phyloP scores from a whole-genome alignment of 2,888 invertebrate species.

The Congeria kusceri region DNA sequence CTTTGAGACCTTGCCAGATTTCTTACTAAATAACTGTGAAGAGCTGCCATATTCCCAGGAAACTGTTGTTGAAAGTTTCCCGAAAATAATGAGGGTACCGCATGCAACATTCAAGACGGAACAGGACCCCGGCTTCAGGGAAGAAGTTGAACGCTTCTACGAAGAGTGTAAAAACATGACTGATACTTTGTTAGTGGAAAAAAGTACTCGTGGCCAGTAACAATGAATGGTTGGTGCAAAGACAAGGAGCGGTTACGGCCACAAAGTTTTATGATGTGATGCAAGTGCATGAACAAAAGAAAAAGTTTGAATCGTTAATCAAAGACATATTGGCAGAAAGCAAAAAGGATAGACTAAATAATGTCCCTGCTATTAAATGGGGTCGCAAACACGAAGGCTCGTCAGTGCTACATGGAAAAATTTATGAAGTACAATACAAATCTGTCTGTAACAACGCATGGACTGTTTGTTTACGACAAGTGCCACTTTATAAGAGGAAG shows the following conservation, averaged over 20 bases:
- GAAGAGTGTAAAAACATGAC: no score
- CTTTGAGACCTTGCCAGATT: no score
- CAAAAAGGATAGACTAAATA: neutral
- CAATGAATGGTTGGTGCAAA: neutral
- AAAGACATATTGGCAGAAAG: neutral
- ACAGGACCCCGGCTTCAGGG: no score
- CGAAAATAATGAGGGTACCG: no score
- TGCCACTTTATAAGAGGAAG: neutral
- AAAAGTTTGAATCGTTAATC: neutral
- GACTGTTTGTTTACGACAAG: slow-evolving; percentile 2
- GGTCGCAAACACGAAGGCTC: slow-evolving; percentile 4
- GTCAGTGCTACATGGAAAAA: neutral
- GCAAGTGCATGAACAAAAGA: neutral
- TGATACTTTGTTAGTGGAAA: neutral
- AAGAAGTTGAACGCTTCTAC: no score
- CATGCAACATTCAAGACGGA: no score
- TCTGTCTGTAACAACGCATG: neutral
- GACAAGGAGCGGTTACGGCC: neutral
- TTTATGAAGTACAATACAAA: slow-evolving; percentile 1
- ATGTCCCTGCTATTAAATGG: slow-evolving; percentile 6
- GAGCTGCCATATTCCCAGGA: no score
- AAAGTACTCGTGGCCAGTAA: neutral
- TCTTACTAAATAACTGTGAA: no score
- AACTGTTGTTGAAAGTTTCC: no score
- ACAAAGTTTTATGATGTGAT: neutral